phyloP scores from a whole-genome alignment of 2,888 invertebrate genomes.

The Crematogaster levior region DNA sequence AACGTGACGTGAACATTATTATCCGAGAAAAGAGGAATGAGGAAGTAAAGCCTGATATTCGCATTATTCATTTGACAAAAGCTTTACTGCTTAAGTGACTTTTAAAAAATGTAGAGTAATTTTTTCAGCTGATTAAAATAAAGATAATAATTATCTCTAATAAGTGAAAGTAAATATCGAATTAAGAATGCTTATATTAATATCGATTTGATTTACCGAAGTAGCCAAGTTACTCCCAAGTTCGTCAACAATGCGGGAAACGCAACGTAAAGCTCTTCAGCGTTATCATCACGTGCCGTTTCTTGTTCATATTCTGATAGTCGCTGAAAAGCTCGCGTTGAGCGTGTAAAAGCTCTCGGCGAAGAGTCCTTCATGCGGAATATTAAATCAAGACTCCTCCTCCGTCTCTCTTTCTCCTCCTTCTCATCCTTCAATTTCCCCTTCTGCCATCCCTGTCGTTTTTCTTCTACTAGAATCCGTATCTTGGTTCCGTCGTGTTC shows the following conservation, averaged over 20 bases:
- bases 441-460: background rate
- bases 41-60: background rate
- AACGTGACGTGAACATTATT: constrained; percentile 31
- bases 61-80: background rate
- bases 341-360: constrained; percentile 55
- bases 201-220: background rate
- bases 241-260: constrained; percentile 51
- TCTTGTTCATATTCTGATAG: constrained; percentile 63
- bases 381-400: constrained; percentile 66
- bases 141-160: background rate
- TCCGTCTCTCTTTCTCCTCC: background rate
- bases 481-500: constrained; percentile 13
- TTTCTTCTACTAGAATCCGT: constrained; percentile 15
- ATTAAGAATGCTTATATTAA: background rate
- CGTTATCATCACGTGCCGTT: constrained; percentile 60
- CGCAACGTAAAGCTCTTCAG: constrained; percentile 60
- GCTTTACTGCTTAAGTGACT: too few relatives aligned
- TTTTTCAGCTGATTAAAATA: background rate
- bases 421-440: background rate
- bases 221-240: constrained; percentile 25
- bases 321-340: constrained; percentile 52
- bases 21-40: background rate
- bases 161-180: background rate
- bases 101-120: too few relatives aligned
- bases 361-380: constrained; percentile 55